Base-by-base conservation (phyloP, 2,113 vertebrate species). In the Myrmophylax atrothorax region DNA sequence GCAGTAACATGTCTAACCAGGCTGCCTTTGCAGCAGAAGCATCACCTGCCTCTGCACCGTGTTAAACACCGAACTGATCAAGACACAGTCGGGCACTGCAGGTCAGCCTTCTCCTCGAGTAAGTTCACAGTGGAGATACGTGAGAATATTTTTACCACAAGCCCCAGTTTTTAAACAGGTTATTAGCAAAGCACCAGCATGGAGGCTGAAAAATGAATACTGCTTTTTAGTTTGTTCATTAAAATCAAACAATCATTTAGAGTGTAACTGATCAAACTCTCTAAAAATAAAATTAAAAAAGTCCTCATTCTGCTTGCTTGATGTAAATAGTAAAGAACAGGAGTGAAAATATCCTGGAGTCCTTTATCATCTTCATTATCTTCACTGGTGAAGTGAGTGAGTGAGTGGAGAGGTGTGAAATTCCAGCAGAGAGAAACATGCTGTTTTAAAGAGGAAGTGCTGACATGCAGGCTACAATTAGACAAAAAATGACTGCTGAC, bases 401-500 rank as follows among this genome's bases (percentile, higher is more conserved):
- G 85, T 77, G 84, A 96, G 90, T 95, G 73, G 26, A 97, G 93
- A 98, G 75, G 93, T 97, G 94, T 96, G 95, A 97, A 96, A 98
- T 98, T 98, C 96, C 92, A 97, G 75, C 56, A 93, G 94, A 94
- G 93, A 90, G 94, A 93, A 98, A 78, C 76, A 90, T 47, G 87
- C 87, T 95, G 93, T 92, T 96, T 97, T 89, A 95, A 95, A 95
- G 80, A 97, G 94, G 87, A 97, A 97, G 90, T 93, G 92, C 96
- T 97, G 96, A 98, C 94, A 96, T 67, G 85, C 37, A 96, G 84
- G 89, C 87, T 96, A 95, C 85, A 97, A 96, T 97, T 94, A 97
- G 93, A 92, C 88, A 95, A 97, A 97, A 97, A 97, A 96, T 91
- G 94, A 97, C 94, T 96, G 93, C 92, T 97, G 97, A 97, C 95